Evolutionary conservation across 1,140 invertebrate species (phyloP).

Genomic region (Andricus grossulariae): DNA sequence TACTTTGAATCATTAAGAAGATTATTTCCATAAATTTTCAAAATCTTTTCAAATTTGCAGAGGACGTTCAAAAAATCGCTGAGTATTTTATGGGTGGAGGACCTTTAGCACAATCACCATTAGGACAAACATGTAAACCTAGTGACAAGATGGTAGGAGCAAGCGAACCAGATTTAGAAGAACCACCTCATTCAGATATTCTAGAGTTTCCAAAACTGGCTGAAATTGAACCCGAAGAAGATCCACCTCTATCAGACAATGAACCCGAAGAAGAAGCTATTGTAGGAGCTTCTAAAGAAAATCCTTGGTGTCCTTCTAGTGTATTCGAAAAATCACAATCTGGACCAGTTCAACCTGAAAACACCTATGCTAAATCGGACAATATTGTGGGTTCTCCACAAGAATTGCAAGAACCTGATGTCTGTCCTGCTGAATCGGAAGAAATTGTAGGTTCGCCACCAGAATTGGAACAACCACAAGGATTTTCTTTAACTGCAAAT

Average conservation of each 20-base stretch:
- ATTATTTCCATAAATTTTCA: too few relatives aligned
- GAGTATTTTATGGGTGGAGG: constrained; percentile 64
- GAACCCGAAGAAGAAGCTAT: not conserved
- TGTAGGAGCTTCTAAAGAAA: not conserved
- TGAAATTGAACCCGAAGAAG: not conserved
- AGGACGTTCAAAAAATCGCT: constrained; percentile 56
- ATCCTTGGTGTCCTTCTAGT: not conserved
- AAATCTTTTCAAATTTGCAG: constrained; percentile 34
- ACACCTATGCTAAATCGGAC: not conserved
- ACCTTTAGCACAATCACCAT: constrained; percentile 47
- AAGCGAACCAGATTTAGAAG: not conserved
- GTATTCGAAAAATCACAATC: not conserved
- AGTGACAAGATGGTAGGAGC: not conserved
- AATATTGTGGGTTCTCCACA: not conserved
- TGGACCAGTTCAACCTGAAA: not conserved
- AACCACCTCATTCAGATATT: not conserved
- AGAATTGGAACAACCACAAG: too few relatives aligned
- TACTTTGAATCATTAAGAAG: too few relatives aligned
- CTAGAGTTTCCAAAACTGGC: not conserved
- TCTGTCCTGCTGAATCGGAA: too few relatives aligned
- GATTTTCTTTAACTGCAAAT: too few relatives aligned
- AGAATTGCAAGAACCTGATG: not conserved
- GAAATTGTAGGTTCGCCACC: too few relatives aligned
- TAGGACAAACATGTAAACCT: constrained; percentile 19
- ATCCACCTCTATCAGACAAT: too few relatives aligned